Conservation (phyloP, 2,888 invertebrate genomes). For the Eristalis tenax region DNA sequence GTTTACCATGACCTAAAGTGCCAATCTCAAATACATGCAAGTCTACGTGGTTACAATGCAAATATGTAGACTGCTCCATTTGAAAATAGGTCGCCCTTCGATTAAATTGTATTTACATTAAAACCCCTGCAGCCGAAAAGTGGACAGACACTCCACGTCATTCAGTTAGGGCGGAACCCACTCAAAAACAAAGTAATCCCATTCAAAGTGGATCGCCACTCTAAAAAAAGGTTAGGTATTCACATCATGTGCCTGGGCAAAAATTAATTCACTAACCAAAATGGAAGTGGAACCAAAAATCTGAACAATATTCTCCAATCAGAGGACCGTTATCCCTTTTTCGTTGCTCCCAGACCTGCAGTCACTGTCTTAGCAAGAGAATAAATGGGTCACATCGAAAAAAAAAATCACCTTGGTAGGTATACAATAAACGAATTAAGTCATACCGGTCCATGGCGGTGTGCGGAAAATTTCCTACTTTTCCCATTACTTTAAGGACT, state of each 20-base stretch:
- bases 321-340: slow-evolving; percentile 30
- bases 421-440: slow-evolving; percentile 70
- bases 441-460: slow-evolving; percentile 33
- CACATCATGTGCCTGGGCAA: slow-evolving; percentile 39
- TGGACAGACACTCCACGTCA: neutral
- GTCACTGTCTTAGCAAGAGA: slow-evolving; percentile 21
- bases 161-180: neutral
- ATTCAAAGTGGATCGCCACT: slow-evolving; percentile 2
- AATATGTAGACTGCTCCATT: neutral
- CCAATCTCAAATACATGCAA: slow-evolving; percentile 12
- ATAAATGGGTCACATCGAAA: slow-evolving; percentile 65
- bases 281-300: slow-evolving; percentile 4
- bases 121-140: neutral
- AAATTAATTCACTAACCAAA: slow-evolving; percentile 35
- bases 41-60: slow-evolving; percentile 21
- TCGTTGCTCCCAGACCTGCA: neutral
- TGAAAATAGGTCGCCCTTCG: neutral
- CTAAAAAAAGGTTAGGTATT: slow-evolving; percentile 6
- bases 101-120: slow-evolving; percentile 5
- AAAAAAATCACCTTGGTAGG: slow-evolving; percentile 68
- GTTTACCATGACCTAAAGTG: neutral
- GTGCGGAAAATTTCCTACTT: slow-evolving; percentile 47
- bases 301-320: slow-evolving; percentile 22
- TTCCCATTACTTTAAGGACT: slow-evolving; percentile 50
- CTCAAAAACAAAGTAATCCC: slow-evolving; percentile 24